A percentile compares a stretch with the other conserved stretches of the same genome.
Conservation (phyloP, 2,797 vertebrate genomes). For the Limnodromus scolopaceus region DNA sequence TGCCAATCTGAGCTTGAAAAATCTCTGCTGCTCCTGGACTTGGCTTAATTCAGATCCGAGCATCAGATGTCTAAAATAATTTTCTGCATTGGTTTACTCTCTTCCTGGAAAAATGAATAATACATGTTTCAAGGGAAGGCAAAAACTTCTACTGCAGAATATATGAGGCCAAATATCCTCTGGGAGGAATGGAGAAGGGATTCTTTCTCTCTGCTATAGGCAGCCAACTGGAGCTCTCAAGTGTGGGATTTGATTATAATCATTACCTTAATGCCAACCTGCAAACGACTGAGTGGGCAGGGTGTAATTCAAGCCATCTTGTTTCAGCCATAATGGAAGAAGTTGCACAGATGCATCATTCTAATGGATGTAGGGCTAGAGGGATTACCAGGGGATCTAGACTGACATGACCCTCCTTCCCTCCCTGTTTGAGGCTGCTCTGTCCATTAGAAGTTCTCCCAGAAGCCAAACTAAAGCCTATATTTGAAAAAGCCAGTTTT, state of each 20-base stretch:
- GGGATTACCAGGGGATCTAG: neutral
- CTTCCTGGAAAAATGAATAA: conserved; percentile 37
- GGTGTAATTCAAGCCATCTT: conserved; percentile 23
- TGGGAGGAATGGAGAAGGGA: neutral
- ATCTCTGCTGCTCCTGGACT: neutral
- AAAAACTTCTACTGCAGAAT: conserved; percentile 27
- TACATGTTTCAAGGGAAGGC: conserved; percentile 3
- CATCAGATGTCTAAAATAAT: neutral
- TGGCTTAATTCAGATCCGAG: neutral
- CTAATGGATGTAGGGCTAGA: neutral
- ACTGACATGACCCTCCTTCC: neutral
- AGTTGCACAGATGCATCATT: neutral
- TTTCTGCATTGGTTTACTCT: conserved; percentile 16
- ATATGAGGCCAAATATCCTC: conserved; percentile 14
- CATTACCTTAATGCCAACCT: conserved; percentile 34
- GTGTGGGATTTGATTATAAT: conserved; percentile 34
- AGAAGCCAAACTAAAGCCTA: neutral
- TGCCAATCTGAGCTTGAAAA: neutral
- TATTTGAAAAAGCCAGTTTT: neutral
- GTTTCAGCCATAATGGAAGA: neutral
- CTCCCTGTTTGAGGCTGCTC: neutral
- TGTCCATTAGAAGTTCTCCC: neutral
- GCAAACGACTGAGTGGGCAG: conserved; percentile 4
- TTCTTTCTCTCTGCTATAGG: neutral
- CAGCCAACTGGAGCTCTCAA: conserved; percentile 13